These are phyloP conservation scores for Netelia melanura DNA, from an alignment of 2,888 invertebrate genomes.

Conservation along the genomic window DNA sequence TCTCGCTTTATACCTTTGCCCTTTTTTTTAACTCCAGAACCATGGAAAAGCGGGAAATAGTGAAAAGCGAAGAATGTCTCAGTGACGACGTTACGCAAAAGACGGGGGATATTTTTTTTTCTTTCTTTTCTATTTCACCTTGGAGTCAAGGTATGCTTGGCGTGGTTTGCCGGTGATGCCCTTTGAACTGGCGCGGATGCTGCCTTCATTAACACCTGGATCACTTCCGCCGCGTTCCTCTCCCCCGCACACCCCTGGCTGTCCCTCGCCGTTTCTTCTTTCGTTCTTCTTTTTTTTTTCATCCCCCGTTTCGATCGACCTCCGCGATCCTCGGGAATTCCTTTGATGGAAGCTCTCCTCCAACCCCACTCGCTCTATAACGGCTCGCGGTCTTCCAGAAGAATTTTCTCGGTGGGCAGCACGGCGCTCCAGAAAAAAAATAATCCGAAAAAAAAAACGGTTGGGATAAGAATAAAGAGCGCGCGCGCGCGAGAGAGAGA, in stretches of 20 bases:
- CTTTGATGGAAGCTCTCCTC: constrained; percentile 37
- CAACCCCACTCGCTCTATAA: constrained; percentile 52
- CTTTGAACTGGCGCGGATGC: constrained; percentile 58
- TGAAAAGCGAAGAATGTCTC: constrained; percentile 42
- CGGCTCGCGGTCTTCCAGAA: constrained; percentile 68
- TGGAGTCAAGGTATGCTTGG: constrained; percentile 26
- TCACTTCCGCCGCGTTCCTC: constrained; percentile 21
- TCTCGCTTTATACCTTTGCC: background rate
- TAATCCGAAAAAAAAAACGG: background rate
- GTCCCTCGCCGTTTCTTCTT: constrained; percentile 38
- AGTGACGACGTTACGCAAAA: constrained; percentile 31
- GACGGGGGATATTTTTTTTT: constrained; percentile 29
- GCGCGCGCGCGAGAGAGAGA: background rate
- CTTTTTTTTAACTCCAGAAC: background rate
- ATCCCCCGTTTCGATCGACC: constrained; percentile 48
- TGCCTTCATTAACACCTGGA: constrained; percentile 66
- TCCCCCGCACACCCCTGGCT: background rate
- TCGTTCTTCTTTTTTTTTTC: constrained; percentile 42
- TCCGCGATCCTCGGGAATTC: constrained; percentile 31
- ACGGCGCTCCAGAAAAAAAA: constrained; percentile 39
- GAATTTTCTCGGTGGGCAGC: constrained; percentile 62
- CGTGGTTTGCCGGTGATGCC: constrained; percentile 42
- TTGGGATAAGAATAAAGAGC: background rate
- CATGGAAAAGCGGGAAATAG: constrained; percentile 29
- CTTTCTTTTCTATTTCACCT: background rate